Percentiles rank a stretch among this genome's conserved stretches.
Conservation (phyloP, 2,797 vertebrate species). For the Buphagus erythrorhynchus region DNA sequence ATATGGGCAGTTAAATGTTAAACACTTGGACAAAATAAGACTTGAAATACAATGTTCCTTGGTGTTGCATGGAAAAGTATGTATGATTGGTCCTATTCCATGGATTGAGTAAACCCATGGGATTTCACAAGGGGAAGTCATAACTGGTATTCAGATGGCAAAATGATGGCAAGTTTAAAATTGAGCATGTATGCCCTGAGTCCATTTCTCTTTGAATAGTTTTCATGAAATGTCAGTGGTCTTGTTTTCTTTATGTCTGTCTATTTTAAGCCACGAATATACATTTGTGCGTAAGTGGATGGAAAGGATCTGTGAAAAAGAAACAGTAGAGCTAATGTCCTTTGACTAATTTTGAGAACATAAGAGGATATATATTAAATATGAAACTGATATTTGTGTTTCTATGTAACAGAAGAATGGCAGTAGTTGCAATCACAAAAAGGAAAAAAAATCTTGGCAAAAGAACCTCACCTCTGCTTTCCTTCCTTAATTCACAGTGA, state of each 20-base stretch:
- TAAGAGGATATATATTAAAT: neutral
- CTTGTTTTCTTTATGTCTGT: neutral
- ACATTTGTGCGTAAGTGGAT: neutral
- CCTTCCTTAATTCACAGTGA: neutral
- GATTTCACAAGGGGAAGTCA: neutral
- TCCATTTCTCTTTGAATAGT: neutral
- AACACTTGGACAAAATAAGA: neutral
- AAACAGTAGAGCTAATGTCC: neutral
- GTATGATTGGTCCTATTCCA: neutral
- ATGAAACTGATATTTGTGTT: neutral
- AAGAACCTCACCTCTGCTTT: rapidly evolving
- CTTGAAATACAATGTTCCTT: neutral
- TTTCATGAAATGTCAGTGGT: neutral
- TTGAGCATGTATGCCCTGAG: neutral
- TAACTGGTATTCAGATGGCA: neutral
- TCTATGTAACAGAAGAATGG: neutral
- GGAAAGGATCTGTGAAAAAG: neutral
- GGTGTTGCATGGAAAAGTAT: neutral
- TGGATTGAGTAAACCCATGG: neutral
- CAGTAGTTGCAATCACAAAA: neutral
- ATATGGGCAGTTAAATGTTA: neutral
- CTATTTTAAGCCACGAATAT: neutral
- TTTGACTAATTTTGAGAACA: neutral
- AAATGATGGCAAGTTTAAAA: neutral
- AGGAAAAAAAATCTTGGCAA: neutral